These are phyloP conservation scores for Coenonympha glycerion DNA, from an alignment of 2,888 invertebrate species.

Conservation along the genomic window DNA sequence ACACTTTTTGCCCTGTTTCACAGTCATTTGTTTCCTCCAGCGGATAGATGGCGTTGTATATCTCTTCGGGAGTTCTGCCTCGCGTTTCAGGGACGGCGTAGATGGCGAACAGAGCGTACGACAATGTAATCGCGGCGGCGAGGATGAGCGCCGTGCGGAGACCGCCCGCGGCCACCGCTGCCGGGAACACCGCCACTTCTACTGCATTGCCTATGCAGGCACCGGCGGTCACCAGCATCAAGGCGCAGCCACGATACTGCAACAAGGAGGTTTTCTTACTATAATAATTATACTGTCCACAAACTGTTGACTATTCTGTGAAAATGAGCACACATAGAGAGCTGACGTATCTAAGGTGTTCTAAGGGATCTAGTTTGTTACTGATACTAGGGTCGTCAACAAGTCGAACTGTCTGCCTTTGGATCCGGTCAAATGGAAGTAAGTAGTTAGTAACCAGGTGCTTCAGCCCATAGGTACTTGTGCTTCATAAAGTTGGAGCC, in stretches of 20 bases:
- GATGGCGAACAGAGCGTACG: conserved; percentile 37
- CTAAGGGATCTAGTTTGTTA: too few species aligned
- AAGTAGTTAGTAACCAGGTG: too few species aligned
- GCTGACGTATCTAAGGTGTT: too few species aligned
- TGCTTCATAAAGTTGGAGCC: too few species aligned
- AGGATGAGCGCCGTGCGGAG: conserved; percentile 36
- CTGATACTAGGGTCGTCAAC: too few species aligned
- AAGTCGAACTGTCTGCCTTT: too few species aligned
- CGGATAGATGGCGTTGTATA: conserved; percentile 32
- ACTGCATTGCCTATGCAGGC: conserved; percentile 44
- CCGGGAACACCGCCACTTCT: conserved; percentile 45
- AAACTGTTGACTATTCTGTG: too few species aligned
- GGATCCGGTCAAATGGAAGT: too few species aligned
- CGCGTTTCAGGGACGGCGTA: conserved; percentile 45
- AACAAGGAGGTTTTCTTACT: not conserved
- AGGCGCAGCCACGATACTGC: conserved; percentile 54
- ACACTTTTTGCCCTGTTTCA: conserved; percentile 1
- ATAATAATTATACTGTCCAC: too few species aligned
- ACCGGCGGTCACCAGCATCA: conserved; percentile 40
- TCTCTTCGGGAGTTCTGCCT: conserved; percentile 35
- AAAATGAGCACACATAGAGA: too few species aligned
- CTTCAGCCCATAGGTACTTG: too few species aligned
- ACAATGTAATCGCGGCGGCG: conserved; percentile 40
- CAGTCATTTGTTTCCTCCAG: not conserved
- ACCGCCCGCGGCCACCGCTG: conserved; percentile 33